These are phyloP conservation scores for Brachymystax lenok DNA, from an alignment of 2,797 vertebrate species.

Conservation along the genomic window DNA sequence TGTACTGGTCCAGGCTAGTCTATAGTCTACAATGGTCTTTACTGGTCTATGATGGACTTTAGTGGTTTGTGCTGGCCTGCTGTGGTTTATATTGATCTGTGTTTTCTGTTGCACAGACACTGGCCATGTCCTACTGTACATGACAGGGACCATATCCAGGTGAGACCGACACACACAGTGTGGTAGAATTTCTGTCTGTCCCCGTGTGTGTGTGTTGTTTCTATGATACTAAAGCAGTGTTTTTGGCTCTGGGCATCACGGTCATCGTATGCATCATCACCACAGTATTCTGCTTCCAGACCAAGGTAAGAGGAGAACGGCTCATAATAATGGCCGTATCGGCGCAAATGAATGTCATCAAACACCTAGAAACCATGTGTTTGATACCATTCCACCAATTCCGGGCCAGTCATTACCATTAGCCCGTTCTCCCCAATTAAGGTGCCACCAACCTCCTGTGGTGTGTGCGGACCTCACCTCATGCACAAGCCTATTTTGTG, in stretches of 20 bases:
- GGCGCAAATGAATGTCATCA: no score
- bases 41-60: neutral
- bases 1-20: neutral
- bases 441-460: neutral
- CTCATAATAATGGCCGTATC: no score
- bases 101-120: conserved; percentile 73
- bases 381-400: no score
- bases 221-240: conserved; percentile 83
- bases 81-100: neutral
- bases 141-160: conserved; percentile 92
- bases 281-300: conserved; percentile 97
- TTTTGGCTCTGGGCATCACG: conserved; percentile 88
- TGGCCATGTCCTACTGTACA: conserved; percentile 86
- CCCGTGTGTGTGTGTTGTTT: conserved; percentile 65
- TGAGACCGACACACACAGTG: conserved; percentile 51
- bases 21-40: neutral
- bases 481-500: conserved; percentile 88
- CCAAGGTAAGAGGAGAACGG: conserved; percentile 79
- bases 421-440: no score
- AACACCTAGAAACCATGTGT: no score
- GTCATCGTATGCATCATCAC: conserved; percentile 89
- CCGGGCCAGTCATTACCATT: no score
- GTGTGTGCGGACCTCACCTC: conserved; percentile 86
- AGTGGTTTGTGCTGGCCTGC: neutral
- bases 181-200: neutral